Conservation (phyloP, 2,113 vertebrate genomes). For the Polypterus bichir region DNA sequence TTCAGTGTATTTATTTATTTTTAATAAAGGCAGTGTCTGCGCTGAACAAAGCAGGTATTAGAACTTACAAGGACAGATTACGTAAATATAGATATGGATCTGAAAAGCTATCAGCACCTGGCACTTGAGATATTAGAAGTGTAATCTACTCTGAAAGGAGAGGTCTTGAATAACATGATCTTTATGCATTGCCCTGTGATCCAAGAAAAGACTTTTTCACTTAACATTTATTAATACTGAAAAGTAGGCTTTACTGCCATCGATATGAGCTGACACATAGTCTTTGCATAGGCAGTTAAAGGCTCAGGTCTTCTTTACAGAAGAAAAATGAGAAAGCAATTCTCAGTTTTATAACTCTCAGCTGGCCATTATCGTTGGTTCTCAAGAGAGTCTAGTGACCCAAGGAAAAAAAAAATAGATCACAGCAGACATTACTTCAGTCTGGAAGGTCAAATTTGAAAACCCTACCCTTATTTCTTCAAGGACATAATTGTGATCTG, state of each 20-base stretch:
- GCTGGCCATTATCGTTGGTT: no score
- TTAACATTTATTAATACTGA: slow-evolving; percentile 30
- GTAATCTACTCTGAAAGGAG: slow-evolving; percentile 35
- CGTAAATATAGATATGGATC: not conserved
- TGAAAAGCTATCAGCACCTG: slow-evolving; percentile 5
- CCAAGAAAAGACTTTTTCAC: slow-evolving; percentile 27
- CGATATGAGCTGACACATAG: slow-evolving; percentile 13
- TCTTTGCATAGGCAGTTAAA: not conserved
- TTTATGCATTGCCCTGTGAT: slow-evolving; percentile 43
- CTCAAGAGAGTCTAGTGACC: no score
- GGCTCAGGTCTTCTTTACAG: no score
- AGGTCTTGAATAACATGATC: slow-evolving; percentile 36
- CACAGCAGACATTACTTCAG: no score
- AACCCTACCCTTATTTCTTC: no score
- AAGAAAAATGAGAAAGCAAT: no score
- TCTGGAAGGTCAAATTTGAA: no score
- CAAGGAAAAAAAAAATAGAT: no score
- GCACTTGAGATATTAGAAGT: slow-evolving; percentile 33
- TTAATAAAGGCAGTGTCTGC: not conserved
- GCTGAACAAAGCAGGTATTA: no score
- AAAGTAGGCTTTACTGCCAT: slow-evolving; percentile 37
- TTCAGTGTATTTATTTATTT: not conserved
- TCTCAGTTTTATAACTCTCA: no score
- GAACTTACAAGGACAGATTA: no score
- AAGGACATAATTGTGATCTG: no score